Evolutionary conservation across 23 tunicate genomes (phyloP).

Genomic region (Ascidia mentula): DNA sequence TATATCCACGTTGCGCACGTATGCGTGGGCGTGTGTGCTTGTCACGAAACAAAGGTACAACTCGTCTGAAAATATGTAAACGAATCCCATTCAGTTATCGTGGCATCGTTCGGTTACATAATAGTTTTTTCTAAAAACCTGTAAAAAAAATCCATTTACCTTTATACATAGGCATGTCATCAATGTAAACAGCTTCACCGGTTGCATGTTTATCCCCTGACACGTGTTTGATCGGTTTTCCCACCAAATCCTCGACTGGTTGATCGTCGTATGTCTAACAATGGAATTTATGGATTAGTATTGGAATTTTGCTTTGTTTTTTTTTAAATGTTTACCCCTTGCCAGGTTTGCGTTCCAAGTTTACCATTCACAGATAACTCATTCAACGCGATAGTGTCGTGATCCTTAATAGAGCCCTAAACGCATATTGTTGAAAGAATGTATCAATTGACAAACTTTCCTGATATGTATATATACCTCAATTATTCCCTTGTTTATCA

Average conservation of each 20-base stretch:
- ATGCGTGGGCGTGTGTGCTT: constrained; percentile 78
- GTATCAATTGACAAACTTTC: too few relatives aligned
- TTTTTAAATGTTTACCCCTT: background rate
- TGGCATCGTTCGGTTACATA: too few relatives aligned
- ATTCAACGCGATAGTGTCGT: background rate
- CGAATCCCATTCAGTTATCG: background rate
- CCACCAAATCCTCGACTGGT: constrained; percentile 63
- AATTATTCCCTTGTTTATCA: constrained; percentile 25
- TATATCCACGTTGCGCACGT: constrained; percentile 43
- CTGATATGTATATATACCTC: too few relatives aligned
- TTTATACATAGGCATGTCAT: constrained; percentile 71
- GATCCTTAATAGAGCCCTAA: background rate
- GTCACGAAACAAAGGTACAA: constrained; percentile 63
- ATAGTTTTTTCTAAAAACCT: too few relatives aligned
- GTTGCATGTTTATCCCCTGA: constrained; percentile 79
- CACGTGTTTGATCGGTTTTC: constrained; percentile 51
- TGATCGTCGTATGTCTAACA: constrained; percentile 23
- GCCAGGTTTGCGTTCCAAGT: constrained; percentile 47
- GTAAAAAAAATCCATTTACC: constrained; percentile 27
- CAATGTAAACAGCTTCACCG: constrained; percentile 93
- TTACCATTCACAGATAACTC: background rate
- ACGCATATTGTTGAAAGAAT: background rate
- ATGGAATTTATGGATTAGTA: too few relatives aligned
- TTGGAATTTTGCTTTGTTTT: too few relatives aligned
- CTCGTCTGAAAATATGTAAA: constrained; percentile 26